phyloP scores from a whole-genome alignment of 2,113 vertebrate genomes.

The Amblyopsis rosae region DNA sequence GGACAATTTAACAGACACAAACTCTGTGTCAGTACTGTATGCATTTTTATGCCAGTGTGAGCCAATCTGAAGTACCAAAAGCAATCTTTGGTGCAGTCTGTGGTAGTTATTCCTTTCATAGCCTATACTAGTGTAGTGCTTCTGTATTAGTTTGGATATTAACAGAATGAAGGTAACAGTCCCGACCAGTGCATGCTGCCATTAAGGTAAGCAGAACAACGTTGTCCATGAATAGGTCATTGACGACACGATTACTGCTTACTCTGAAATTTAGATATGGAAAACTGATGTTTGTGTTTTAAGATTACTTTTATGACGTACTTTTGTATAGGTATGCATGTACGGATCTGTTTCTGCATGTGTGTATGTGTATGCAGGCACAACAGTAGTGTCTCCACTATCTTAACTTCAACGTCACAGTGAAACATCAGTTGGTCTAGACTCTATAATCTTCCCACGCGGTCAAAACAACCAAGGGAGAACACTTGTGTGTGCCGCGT shows the following conservation, averaged over 20 bases:
- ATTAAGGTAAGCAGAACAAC: slow-evolving; percentile 1
- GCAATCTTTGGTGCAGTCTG: neutral
- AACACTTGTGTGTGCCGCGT: slow-evolving; percentile 26
- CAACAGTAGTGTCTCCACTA: slow-evolving; percentile 18
- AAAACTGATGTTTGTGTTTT: neutral
- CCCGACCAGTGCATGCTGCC: slow-evolving; percentile 26
- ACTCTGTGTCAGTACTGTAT: slow-evolving; percentile 9
- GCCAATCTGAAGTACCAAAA: neutral
- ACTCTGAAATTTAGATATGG: slow-evolving; percentile 5
- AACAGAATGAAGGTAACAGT: slow-evolving; percentile 33
- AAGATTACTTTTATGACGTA: neutral
- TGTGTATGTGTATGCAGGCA: slow-evolving; percentile 16
- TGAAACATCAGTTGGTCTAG: neutral
- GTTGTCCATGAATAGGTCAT: neutral
- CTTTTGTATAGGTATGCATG: neutral
- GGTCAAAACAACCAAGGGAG: slow-evolving; percentile 22
- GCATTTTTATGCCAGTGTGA: slow-evolving; percentile 5
- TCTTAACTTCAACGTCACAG: too few relatives aligned
- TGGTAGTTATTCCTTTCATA: neutral
- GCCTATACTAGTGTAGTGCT: neutral
- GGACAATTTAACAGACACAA: slow-evolving; percentile 29
- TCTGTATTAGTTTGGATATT: slow-evolving; percentile 10
- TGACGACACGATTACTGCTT: slow-evolving; percentile 7
- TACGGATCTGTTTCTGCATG: slow-evolving; percentile 20
- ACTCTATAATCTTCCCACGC: slow-evolving; percentile 6